Evolutionary conservation across 2,797 vertebrate species (phyloP), one percentile per base, ranked within the genome.

Genomic region (Takifugu rubripes): DNA sequence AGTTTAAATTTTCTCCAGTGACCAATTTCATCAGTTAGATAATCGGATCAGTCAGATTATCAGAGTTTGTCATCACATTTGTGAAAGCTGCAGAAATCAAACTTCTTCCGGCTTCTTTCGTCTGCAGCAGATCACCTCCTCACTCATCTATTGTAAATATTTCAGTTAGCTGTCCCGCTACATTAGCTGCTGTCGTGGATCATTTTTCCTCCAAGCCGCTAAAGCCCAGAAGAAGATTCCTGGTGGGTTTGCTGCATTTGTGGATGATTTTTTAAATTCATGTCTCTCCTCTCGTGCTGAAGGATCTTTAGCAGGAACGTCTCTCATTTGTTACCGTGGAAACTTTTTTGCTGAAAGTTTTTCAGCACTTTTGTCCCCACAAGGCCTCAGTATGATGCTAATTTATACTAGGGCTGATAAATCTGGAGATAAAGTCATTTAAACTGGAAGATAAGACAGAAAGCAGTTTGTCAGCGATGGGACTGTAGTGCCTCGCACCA

Each of bases 261-360:
- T 27, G 53, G 53, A 54, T n/a, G 40, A 54, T 17, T 54, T 29
- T 54, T 40, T 54, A 3, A 27, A n/a, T 5, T 54, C 9, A 12
- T 12, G 10, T 27, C 29, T 1, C 24, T 17, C 16, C 53, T 6
- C 16, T 16, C 12, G 36, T 24, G 15, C 11, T 44, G 43, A 16
- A 6, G 5, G 42, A 44, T 44, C 16, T 17, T 44, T 17, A 14
- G 10, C 31, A 0, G 5, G 2, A 16, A 44, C 43, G 43, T 44
- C 43, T 44, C n/a, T 8, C 14, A 6, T 44, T 44, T 44, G 15
- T 44, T 44, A 6, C 43, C 3, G n/a, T 5, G 5, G 16, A 44
- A 44, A 8, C n/a, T 44, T 44, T 17, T 7, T 8, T 16, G 16
- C 5, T n/a, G 7, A 44, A 44, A 14, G 36, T 6, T 40, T 17